Evolutionary conservation across 1,140 invertebrate species (phyloP).

Genomic region (Drosophila pectinifera): DNA sequence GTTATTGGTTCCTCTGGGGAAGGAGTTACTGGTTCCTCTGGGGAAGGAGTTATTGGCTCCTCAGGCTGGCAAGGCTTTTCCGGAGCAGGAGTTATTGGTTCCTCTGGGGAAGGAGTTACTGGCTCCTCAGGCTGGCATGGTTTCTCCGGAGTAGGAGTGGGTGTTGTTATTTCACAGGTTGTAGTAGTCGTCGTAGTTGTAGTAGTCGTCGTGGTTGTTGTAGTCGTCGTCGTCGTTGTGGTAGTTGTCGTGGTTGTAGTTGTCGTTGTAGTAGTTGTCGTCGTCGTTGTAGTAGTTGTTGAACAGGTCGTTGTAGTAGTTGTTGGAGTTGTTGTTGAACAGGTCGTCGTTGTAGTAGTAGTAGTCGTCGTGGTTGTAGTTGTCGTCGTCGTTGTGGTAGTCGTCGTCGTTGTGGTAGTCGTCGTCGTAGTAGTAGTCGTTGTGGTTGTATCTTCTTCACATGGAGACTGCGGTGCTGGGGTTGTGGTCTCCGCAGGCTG

Average conservation of each 20-base stretch:
- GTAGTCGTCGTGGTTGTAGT: neutral
- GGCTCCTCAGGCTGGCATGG: neutral
- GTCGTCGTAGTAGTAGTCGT: neutral
- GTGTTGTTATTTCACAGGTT: neutral
- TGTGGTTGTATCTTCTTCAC: neutral
- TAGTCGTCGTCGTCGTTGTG: slow-evolving; percentile 1
- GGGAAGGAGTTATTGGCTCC: neutral
- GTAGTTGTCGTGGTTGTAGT: slow-evolving; percentile 1
- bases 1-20: neutral
- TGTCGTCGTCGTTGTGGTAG: slow-evolving; percentile 2
- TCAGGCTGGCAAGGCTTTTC: neutral
- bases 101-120: neutral
- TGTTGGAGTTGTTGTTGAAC: too few species aligned
- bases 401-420: neutral
- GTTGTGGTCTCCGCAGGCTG: neutral
- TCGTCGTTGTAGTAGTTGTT: neutral
- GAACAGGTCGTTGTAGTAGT: neutral
- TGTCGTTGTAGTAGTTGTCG: neutral
- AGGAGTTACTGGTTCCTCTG: neutral
- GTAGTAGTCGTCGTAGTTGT: too few species aligned
- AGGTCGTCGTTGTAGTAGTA: neutral
- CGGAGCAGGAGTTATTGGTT: slow-evolving; percentile 5
- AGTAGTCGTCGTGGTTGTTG: neutral
- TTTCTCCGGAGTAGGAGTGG: neutral
- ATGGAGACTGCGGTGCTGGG: too few species aligned